phyloP scores from a whole-genome alignment of 2,113 vertebrate genomes.

The Hoplias malabaricus region DNA sequence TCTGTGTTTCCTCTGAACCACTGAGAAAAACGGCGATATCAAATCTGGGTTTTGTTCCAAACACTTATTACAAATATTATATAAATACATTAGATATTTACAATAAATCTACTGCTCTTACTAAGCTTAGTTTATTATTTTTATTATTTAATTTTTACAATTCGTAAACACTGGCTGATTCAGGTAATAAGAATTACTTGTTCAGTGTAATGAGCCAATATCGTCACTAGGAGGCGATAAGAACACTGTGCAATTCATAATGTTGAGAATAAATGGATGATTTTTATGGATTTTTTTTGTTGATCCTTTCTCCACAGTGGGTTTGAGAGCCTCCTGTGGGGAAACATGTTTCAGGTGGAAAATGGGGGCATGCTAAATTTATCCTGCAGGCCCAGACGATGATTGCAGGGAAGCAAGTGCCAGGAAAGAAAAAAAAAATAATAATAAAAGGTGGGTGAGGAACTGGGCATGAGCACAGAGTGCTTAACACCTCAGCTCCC shows the following conservation, averaged over 20 bases:
- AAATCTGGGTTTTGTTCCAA: too few relatives aligned
- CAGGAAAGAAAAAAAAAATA: conserved; percentile 2
- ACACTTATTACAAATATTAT: too few relatives aligned
- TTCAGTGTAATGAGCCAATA: not conserved
- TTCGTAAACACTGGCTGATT: not conserved
- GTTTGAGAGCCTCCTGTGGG: not conserved
- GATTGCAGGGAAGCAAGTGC: conserved; percentile 27
- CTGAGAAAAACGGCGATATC: too few relatives aligned
- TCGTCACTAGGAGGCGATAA: conserved; percentile 49
- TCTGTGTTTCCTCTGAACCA: too few relatives aligned
- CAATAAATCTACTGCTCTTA: not conserved
- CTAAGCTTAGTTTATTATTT: not conserved
- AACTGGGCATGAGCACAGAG: not conserved
- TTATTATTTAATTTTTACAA: too few relatives aligned
- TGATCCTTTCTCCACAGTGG: not conserved
- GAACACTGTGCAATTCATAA: not conserved
- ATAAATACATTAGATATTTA: conserved; percentile 19
- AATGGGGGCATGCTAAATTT: not conserved
- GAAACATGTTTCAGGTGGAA: not conserved
- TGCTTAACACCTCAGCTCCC: not conserved
- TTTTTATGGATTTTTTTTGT: not conserved
- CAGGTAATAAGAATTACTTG: not conserved
- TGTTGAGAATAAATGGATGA: not conserved
- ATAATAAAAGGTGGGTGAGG: not conserved
- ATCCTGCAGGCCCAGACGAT: not conserved